Conservation (phyloP, 2,888 invertebrate genomes). For the Listrodromus nycthemerus region DNA sequence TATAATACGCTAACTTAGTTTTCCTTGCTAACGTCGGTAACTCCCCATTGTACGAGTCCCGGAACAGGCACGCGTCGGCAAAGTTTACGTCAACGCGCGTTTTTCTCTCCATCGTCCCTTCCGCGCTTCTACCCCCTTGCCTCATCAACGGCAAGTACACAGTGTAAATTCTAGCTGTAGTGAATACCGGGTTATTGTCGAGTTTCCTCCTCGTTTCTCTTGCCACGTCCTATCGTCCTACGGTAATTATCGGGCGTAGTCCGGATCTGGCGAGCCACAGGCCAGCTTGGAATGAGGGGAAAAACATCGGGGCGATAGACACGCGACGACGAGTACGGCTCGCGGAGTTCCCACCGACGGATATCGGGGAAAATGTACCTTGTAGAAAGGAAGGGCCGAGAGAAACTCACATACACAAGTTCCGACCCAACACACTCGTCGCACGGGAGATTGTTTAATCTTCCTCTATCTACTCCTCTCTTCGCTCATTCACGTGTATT, state of each 20-base stretch:
- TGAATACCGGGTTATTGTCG: constrained; percentile 46
- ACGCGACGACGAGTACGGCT: constrained; percentile 35
- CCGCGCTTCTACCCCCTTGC: not conserved
- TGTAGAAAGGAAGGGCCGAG: constrained; percentile 38
- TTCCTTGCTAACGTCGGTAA: not conserved
- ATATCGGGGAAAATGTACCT: constrained; percentile 38
- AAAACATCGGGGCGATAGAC: constrained; percentile 53
- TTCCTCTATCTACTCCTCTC: constrained; percentile 36
- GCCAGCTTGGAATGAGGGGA: constrained; percentile 42
- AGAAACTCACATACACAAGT: constrained; percentile 28
- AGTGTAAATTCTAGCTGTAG: constrained; percentile 20
- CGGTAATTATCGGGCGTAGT: constrained; percentile 63
- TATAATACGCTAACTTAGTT: not conserved
- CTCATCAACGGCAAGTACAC: not conserved
- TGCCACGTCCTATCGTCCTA: constrained; percentile 30
- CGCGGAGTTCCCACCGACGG: constrained; percentile 18
- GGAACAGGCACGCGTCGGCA: not conserved
- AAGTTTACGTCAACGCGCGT: constrained; percentile 8
- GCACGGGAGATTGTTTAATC: constrained; percentile 56
- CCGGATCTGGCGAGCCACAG: constrained; percentile 52
- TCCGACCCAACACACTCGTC: constrained; percentile 8
- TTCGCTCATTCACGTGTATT: constrained; percentile 38
- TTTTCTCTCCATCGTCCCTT: not conserved
- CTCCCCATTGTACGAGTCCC: constrained; percentile 2
- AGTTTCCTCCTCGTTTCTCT: constrained; percentile 55